Conservation (phyloP, 2,797 vertebrate genomes). For the Perodicticus potto region DNA sequence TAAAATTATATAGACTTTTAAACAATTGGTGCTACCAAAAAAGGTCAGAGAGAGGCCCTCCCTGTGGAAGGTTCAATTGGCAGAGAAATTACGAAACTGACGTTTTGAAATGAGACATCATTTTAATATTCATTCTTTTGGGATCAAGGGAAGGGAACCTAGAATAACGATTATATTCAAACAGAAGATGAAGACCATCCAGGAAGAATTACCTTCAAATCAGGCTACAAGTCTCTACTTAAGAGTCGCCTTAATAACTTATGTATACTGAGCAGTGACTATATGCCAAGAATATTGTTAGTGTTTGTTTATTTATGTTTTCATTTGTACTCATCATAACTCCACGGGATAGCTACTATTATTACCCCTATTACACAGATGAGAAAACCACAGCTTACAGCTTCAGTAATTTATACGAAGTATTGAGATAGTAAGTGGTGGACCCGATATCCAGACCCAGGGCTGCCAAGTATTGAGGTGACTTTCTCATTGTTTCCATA, state of each 20-base stretch:
- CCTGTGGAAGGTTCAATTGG: conserved; percentile 62
- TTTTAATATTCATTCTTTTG: conserved; percentile 69
- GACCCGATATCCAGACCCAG: not conserved
- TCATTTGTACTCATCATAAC: not conserved
- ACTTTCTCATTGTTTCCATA: not conserved
- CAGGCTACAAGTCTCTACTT: not conserved
- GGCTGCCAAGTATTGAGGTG: not conserved
- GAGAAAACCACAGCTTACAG: not conserved
- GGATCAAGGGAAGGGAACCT: not conserved
- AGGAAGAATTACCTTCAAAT: not conserved
- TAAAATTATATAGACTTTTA: conserved; percentile 74
- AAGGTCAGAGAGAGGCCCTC: conserved; percentile 63
- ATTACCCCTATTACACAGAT: not conserved
- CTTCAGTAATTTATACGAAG: not conserved
- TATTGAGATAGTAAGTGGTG: not conserved
- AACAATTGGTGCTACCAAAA: conserved; percentile 73
- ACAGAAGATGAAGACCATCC: conserved; percentile 50
- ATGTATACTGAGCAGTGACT: not conserved
- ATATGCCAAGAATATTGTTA: not conserved
- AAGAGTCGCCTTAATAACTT: not conserved
- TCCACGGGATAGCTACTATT: not conserved
- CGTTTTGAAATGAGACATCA: conserved; percentile 55
- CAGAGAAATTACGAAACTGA: conserved; percentile 60
- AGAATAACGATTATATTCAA: conserved; percentile 62
- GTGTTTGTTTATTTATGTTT: not conserved